A percentile compares a stretch with the other conserved stretches of the same genome.
Conservation (phyloP, 2,888 invertebrate genomes). For the Drosophila mettleri region DNA sequence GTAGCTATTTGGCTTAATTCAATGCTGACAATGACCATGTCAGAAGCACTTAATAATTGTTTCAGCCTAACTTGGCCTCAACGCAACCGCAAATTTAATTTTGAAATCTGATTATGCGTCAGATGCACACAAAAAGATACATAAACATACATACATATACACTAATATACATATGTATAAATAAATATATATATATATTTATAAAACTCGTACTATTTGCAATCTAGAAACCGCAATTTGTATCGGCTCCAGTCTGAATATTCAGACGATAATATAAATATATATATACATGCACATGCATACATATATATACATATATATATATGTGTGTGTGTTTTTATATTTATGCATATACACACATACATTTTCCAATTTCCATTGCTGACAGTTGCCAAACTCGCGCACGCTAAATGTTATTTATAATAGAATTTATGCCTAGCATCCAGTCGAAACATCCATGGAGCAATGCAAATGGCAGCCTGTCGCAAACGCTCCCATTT, state of each 20-base stretch:
- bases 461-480: constrained; percentile 72
- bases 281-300: no score
- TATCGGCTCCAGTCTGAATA: constrained; percentile 42
- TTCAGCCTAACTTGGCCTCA: constrained; percentile 17
- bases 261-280: constrained; percentile 6
- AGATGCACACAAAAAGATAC: constrained; percentile 30
- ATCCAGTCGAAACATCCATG: constrained; percentile 29
- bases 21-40: constrained; percentile 17
- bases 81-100: constrained; percentile 59
- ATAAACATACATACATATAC: constrained; percentile 16
- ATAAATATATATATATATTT: neutral
- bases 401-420: constrained; percentile 73
- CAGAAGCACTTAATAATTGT: constrained; percentile 39
- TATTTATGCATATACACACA: constrained; percentile 1
- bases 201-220: constrained; percentile 48
- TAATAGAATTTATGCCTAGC: constrained; percentile 77
- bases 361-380: constrained; percentile 66
- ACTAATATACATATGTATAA: neutral
- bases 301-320: neutral
- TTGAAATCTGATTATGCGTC: constrained; percentile 77
- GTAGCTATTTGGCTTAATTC: constrained; percentile 3
- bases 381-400: constrained; percentile 76
- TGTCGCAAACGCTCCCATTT: constrained; percentile 62
- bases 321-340: constrained; percentile 7
- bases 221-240: constrained; percentile 76